Conservation (phyloP, 2,888 invertebrate species). For the Pedicia rivosa region DNA sequence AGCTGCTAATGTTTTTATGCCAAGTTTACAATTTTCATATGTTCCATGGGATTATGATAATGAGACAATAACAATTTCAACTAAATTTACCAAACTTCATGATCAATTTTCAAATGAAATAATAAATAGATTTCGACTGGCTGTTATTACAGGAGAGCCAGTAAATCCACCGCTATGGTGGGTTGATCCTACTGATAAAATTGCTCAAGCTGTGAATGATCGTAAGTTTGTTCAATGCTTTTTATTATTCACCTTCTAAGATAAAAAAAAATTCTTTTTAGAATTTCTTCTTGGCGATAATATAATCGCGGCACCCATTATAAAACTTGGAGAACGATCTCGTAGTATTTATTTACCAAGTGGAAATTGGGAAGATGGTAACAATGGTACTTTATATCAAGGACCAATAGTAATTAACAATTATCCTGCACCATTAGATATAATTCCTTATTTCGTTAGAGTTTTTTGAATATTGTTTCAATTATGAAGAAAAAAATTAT, state of each 20-base stretch:
- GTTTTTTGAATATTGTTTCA: conserved; percentile 10
- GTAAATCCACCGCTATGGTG: conserved; percentile 78
- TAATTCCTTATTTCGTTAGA: conserved; percentile 51
- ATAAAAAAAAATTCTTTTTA: conserved; percentile 24
- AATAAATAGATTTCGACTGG: conserved; percentile 40
- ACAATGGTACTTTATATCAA: conserved; percentile 26
- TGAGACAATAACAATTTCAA: conserved; percentile 43
- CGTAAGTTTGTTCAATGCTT: conserved; percentile 30
- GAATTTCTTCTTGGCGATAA: conserved; percentile 66
- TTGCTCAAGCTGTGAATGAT: conserved; percentile 41
- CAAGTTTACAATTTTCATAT: conserved; percentile 58
- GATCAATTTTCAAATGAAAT: conserved; percentile 42
- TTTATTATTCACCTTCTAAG: neutral
- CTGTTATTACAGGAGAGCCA: conserved; percentile 45
- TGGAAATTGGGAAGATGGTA: conserved; percentile 57
- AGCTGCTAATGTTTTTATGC: conserved; percentile 60
- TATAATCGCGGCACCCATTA: conserved; percentile 62
- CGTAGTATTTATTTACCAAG: conserved; percentile 61
- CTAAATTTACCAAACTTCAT: conserved; percentile 47
- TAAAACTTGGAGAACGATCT: conserved; percentile 39
- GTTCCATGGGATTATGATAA: conserved; percentile 57
- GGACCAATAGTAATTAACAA: conserved; percentile 46
- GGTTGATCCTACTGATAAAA: conserved; percentile 49
- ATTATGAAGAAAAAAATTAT: neutral
- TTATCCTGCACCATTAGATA: conserved; percentile 48